Evolutionary conservation across 2,113 vertebrate genomes (phyloP).

Genomic region (Casuarius casuarius): DNA sequence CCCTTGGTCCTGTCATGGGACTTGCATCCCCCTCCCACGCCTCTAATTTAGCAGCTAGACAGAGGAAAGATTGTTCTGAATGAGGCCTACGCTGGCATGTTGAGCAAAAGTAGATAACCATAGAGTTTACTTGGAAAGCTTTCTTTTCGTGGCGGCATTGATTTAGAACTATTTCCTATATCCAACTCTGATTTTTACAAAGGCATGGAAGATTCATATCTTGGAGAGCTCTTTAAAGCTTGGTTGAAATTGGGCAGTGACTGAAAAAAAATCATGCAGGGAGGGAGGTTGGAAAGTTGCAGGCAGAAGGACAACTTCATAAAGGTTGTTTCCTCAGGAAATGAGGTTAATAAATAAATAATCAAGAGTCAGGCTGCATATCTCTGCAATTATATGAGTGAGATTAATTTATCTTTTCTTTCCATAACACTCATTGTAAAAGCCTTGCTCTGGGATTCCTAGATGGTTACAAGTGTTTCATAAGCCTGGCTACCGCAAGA

Average conservation of each 20-base stretch:
- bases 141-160: not conserved
- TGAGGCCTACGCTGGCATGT: not conserved
- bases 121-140: not conserved
- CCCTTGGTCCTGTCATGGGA: not conserved
- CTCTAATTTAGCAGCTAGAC: not conserved
- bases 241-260: not conserved
- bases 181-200: not conserved
- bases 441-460: not conserved
- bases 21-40: rapidly evolving
- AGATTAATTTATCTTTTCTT: not conserved
- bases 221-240: not conserved
- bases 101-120: not conserved
- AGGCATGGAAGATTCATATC: not conserved
- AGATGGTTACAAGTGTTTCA: not conserved
- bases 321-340: constrained; percentile 17
- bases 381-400: not conserved
- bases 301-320: not conserved
- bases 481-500: not conserved
- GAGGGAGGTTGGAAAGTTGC: not conserved
- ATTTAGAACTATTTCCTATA: not conserved
- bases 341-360: constrained; percentile 1
- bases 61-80: not conserved
- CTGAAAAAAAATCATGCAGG: not conserved
- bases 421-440: not conserved
- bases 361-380: not conserved